Evolutionary conservation across 2,113 vertebrate species (phyloP).

Genomic region (Dipodomys merriami): DNA sequence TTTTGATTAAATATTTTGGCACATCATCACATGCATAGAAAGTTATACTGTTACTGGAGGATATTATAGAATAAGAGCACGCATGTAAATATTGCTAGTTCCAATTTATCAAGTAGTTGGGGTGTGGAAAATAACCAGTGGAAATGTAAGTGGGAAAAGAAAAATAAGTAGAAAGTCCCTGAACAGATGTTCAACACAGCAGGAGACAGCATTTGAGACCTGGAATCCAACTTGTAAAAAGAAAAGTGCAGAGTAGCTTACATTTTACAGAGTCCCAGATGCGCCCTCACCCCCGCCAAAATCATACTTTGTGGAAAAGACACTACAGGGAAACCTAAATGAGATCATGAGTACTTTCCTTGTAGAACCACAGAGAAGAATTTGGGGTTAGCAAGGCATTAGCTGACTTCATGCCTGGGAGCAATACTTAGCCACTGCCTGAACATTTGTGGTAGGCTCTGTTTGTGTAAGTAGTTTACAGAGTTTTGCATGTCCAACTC

Average conservation of each 20-base stretch:
- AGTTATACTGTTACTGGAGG: neutral
- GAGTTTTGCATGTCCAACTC: neutral
- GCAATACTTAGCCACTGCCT: neutral
- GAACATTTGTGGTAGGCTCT: neutral
- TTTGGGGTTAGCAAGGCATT: constrained; percentile 53
- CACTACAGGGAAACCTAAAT: constrained; percentile 61
- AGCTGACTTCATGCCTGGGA: neutral
- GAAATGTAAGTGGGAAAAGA: constrained; percentile 60
- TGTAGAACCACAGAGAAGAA: constrained; percentile 63
- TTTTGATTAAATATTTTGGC: constrained; percentile 25
- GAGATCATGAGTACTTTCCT: constrained; percentile 57
- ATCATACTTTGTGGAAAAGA: constrained; percentile 61
- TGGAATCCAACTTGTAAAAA: constrained; percentile 45
- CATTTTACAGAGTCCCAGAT: constrained; percentile 63
- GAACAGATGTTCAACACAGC: constrained; percentile 71
- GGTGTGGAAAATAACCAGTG: constrained; percentile 63
- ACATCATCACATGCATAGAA: neutral
- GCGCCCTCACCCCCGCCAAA: neutral
- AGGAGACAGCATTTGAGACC: constrained; percentile 45
- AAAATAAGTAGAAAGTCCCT: constrained; percentile 64
- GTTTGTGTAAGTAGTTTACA: neutral
- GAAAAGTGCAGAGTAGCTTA: constrained; percentile 57
- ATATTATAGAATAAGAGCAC: neutral
- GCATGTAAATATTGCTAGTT: constrained; percentile 27
- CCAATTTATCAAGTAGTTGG: constrained; percentile 49